Base-by-base conservation (phyloP, 2,797 vertebrate species). In the Cephalopachus bancanus region DNA sequence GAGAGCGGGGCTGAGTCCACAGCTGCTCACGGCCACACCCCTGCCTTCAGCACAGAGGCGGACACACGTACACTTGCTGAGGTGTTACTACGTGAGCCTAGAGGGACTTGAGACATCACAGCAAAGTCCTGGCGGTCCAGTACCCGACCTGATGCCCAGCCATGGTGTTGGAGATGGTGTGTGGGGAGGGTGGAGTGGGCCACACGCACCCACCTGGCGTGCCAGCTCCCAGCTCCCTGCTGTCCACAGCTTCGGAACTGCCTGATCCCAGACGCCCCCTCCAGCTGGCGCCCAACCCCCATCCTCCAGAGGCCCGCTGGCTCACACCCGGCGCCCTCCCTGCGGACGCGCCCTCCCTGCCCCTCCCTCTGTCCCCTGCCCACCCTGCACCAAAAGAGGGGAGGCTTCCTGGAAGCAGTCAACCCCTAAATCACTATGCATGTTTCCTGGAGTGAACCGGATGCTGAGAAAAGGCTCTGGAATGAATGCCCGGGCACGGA, bases 371-470 rank as follows among this genome's bases (percentile, higher is more conserved):
- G 65, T 53, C 76, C 62, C 10, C 64, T 85, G 89, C 91, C 91
- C 72, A 75, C 86, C 64, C 94, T 74, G 75, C 37, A 65, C 89
- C 87, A 55, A 69, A 81, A 76, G 69, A 88, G 69, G 92, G 96
- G 78, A 88, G 65, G 65, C 44, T 93, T 96, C 96, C 86, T 81
- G 94, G 80, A 91, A 94, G 91, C 89, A 67, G 89, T 93, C 83
- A 80, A 95, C 59, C 30, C 86, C 76, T 97, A 96, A 97, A 96
- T 96, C 96, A 97, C 93, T 97, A 95, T 97, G 97, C 97, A 88
- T 96, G 91, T 97, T 97, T 97, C 96, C 97, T 83, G 88, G 96
- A 97, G 87, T 96, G 97, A 97, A 97, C 84, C 92, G 84, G 69
- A 88, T 57, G 20, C 95, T 93, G 97, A 96, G 97, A 96, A 96